A percentile compares a stretch with the other conserved stretches of the same genome.
These are phyloP conservation scores for Leptinotarsa defecta DNA, from an alignment of 1,140 invertebrate genomes.

Conservation along the genomic window DNA sequence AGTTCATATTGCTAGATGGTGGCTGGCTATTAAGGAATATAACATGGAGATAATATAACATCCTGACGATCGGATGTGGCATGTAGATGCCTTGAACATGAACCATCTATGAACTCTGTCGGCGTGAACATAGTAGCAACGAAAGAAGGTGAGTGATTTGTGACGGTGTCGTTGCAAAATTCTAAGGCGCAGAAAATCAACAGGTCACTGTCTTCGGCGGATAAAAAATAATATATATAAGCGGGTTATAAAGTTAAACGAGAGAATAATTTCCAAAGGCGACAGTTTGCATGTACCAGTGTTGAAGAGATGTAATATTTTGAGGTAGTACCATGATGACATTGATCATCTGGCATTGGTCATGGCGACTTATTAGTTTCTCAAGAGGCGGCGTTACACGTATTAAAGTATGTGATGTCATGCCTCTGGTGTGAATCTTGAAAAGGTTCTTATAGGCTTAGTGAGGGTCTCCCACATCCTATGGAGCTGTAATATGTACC, in stretches of 20 bases:
- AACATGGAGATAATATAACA: neutral
- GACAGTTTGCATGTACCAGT: no score
- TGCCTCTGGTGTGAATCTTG: neutral
- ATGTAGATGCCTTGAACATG: constrained; percentile 20
- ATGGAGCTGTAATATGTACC: neutral
- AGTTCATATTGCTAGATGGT: constrained; percentile 17
- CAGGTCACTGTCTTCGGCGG: no score
- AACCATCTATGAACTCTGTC: neutral
- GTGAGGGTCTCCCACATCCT: neutral
- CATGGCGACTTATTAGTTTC: neutral
- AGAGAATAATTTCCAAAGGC: neutral
- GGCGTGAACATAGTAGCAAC: neutral
- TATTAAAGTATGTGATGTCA: neutral
- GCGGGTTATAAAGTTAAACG: neutral
- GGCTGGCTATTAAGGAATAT: neutral
- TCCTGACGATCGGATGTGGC: neutral
- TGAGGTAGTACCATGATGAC: neutral
- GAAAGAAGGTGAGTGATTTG: neutral
- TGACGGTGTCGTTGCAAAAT: neutral
- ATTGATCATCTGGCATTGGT: neutral
- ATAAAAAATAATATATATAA: neutral
- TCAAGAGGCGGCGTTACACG: neutral
- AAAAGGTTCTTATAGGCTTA: neutral
- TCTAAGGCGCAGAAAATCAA: neutral
- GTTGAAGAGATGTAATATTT: neutral